Conservation (phyloP, 2,113 vertebrate genomes). For the Megaleporinus macrocephalus region DNA sequence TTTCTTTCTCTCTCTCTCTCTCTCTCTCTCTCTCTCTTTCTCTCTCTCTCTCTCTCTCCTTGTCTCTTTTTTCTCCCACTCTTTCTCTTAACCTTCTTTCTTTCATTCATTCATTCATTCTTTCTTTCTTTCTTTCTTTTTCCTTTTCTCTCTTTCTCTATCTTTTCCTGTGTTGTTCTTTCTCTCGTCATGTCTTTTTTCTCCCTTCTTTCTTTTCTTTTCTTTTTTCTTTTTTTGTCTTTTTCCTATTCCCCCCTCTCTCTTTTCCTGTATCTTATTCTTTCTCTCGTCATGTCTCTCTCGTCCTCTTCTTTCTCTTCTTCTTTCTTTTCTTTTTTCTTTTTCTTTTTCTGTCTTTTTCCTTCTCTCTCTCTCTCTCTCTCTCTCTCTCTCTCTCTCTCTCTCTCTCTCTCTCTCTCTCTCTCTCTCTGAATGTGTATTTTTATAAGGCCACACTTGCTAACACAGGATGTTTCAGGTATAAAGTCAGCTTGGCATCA, state of each 20-base stretch:
- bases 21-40: background rate
- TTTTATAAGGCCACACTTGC: slow-evolving; percentile 40
- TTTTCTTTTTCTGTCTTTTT: background rate
- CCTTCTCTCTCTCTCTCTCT: background rate
- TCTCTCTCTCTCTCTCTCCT: background rate
- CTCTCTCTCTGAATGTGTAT: slow-evolving; percentile 28
- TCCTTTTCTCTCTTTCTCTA: slow-evolving; percentile 13
- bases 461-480: slow-evolving; percentile 37
- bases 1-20: background rate
- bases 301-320: too few species aligned
- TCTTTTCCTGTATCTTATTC: background rate
- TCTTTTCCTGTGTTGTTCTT: too few species aligned
- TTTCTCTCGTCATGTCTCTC: too few species aligned
- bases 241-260: background rate
- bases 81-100: background rate
- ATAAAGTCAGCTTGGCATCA: slow-evolving; percentile 36
- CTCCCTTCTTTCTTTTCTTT: background rate
- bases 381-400: background rate
- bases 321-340: background rate
- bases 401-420: background rate
- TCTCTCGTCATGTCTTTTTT: background rate
- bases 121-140: background rate
- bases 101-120: background rate
- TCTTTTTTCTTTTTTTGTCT: background rate
- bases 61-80: background rate